Evolutionary conservation across 1,140 invertebrate species (phyloP), one percentile per base, ranked within the genome.

Genomic region (Mactra quadrangularis): DNA sequence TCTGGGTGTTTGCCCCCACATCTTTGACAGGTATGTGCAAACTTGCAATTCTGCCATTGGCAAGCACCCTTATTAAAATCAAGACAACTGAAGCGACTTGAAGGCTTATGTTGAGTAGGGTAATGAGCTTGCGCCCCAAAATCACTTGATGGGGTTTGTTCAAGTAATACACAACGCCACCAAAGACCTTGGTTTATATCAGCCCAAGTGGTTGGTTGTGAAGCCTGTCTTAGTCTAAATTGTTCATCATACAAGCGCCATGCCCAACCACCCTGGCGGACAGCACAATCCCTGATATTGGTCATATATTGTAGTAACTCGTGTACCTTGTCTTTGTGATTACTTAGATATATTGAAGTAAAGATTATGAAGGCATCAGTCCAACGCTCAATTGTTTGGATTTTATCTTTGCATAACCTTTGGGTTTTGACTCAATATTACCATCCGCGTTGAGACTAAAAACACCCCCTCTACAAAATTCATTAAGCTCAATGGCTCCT

Each of bases 271-370:
- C 55, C 55, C 38, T 75, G 45, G 15, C 47, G 59, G 22, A 45
- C 17, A n/a, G 53, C 72, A 25, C 29, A 53, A n/a, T 75, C 72
- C 22, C 75, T 7, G 22, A 77, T 77, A 7, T 53, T 22, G 33
- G 3, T 53, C 60, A 77, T 77, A 29, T 77, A 77, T 3, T 77
- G 57, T 7, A 77, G 50, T 33, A 77, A 45, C 25, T 77, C 45
- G 19, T 64, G 59, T 11, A 29, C 52, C 25, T 66, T 38, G 50
- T 62, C 47, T n/a, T 11, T 57, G 53, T 77, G 75, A 9, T 25
- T 59, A 66, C 29, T 38, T 3, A 64, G 19, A 66, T 62, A 77
- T n/a, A 77, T 66, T 22, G 41, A 52, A 35, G 22, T 52, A 38
- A 22, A 77, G 59, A 77, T 53, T 6, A 77, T 33, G 27, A 75